Conservation (phyloP, 2,888 invertebrate genomes). For the Xylophagus ater region DNA sequence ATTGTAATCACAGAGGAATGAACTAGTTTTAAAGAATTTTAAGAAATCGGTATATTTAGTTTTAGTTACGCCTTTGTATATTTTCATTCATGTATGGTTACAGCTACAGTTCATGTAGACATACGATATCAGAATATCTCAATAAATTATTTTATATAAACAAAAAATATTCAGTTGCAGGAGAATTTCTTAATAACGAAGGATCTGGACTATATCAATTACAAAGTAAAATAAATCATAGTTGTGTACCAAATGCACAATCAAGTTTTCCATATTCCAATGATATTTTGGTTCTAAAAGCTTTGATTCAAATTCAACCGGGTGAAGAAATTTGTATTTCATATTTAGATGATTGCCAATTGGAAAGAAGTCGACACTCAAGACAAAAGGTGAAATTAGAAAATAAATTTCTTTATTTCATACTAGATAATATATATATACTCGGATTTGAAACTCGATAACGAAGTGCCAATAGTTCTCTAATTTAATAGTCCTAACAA, state of each 20-base stretch:
- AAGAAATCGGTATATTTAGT: too few relatives aligned
- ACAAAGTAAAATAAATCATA: conserved; percentile 90
- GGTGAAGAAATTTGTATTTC: conserved; percentile 86
- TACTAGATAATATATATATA: too few relatives aligned
- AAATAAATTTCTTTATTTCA: conserved; percentile 1
- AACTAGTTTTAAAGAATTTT: too few relatives aligned
- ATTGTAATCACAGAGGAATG: too few relatives aligned
- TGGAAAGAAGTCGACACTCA: conserved; percentile 72
- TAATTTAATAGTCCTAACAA: too few relatives aligned
- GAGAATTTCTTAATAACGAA: conserved; percentile 78
- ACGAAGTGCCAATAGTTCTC: too few relatives aligned
- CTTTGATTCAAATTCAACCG: conserved; percentile 55
- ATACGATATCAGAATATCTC: too few relatives aligned
- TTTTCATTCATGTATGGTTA: too few relatives aligned
- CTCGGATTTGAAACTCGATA: too few relatives aligned
- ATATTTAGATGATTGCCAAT: conserved; percentile 77
- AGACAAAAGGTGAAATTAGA: conserved; percentile 57
- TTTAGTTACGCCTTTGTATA: too few relatives aligned
- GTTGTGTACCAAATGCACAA: conserved; percentile 80
- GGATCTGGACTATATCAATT: conserved; percentile 77
- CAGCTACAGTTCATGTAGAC: too few relatives aligned
- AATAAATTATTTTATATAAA: too few relatives aligned
- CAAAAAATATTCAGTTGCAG: conserved; percentile 34
- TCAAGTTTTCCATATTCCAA: conserved; percentile 75
- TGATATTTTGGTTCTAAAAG: conserved; percentile 60